Evolutionary conservation across 2,888 invertebrate species (phyloP), one percentile per base, ranked within the genome.

Genomic region (Endomychus coccineus): DNA sequence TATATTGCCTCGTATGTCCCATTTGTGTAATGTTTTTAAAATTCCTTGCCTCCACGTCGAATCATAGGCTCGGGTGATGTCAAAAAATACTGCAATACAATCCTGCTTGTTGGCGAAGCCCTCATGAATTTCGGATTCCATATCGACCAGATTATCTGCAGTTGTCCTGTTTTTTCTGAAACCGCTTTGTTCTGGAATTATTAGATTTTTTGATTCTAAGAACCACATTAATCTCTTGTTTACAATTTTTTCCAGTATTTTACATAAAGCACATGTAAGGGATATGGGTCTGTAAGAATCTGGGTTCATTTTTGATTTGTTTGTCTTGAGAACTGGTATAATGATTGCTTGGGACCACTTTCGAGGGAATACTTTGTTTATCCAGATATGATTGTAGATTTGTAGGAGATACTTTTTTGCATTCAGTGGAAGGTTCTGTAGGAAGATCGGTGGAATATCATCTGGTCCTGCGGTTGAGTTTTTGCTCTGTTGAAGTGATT

Each of bases 41-140:
- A 29, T 16, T 7, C 17, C 11, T 4, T 16, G 29, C 17, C 16
- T 29, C 16, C 29, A 16, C 3, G 29, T 29, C 16, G 17, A 17
- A 3, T 29, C n/a, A 17, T 29, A 29, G 16, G 15, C 27, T n/a
- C 21, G 19, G 9, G 19, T 30, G 30, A 30, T 30, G n/a, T 30
- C 21, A 21, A 30, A 30, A 21, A 30, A 30, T 6, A 30, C 30
- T 3, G 21, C n/a, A 4, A 30, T 9, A 30, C 30, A 30, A n/a
- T 30, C 21, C 30, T 14, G 19, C 7, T 14, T 21, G 5, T 11
- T 30, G 7, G 21, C 30, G n/a, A 30, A 21, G 4, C 13, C 12
- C 14, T 30, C 30, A 12, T 30, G 30, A 6, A 30, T 30, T 30
- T 11, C 30, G 21, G 30, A 21, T 30, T 30, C 30, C 9, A 21